A percentile compares a stretch with the other conserved stretches of the same genome.
Evolutionary conservation across 1,140 invertebrate genomes (phyloP).

Genomic region (Aleiodes sp.): DNA sequence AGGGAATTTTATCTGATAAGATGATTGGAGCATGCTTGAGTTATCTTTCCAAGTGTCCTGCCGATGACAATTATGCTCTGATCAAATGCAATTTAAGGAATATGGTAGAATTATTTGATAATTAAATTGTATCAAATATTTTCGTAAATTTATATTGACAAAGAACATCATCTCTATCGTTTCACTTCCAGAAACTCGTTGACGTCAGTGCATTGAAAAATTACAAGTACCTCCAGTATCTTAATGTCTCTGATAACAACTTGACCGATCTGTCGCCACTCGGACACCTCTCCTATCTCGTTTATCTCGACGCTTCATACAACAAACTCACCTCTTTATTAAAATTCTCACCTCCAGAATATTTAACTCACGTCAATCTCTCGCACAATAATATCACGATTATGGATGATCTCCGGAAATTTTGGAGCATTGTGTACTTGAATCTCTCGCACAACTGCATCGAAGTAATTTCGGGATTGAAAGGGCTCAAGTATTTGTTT

Average conservation of each 20-base stretch:
- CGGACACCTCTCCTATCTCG: constrained; percentile 41
- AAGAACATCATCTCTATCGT: not conserved
- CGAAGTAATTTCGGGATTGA: constrained; percentile 44
- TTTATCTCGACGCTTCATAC: constrained; percentile 44
- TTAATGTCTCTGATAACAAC: constrained; percentile 48
- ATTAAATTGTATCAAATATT: not conserved
- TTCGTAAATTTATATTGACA: not conserved
- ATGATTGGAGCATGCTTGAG: constrained; percentile 43
- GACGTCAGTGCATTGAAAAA: constrained; percentile 42
- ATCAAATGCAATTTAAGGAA: constrained; percentile 48
- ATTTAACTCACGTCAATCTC: constrained; percentile 51
- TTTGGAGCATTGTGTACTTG: constrained; percentile 53
- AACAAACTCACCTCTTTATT: constrained; percentile 41
- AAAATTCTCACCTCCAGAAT: constrained; percentile 46
- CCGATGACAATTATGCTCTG: constrained; percentile 41
- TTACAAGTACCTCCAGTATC: constrained; percentile 48
- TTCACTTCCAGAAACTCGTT: constrained; percentile 41
- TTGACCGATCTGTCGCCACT: constrained; percentile 42
- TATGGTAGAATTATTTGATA: constrained; percentile 39
- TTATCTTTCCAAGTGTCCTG: constrained; percentile 41
- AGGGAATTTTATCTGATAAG: constrained; percentile 45
- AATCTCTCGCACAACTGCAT: constrained; percentile 52
- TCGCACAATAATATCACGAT: constrained; percentile 45
- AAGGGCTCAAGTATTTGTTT: constrained; percentile 47
- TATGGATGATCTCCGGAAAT: constrained; percentile 43